phyloP scores from a whole-genome alignment of 2,797 vertebrate genomes.

The Hydrophis major region DNA sequence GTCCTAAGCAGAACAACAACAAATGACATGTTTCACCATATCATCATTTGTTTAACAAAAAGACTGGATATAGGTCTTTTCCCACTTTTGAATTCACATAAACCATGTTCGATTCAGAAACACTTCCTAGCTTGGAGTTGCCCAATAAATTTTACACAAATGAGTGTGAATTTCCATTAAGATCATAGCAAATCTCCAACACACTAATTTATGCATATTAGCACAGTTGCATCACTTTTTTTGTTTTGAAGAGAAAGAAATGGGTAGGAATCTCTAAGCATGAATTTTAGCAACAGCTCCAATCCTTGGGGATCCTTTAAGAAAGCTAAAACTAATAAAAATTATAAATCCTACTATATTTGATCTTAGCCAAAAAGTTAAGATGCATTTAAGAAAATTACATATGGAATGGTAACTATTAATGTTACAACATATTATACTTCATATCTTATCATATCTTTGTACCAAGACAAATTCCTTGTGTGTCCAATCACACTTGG shows the following conservation, averaged over 20 bases:
- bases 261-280: background rate
- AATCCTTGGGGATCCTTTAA: background rate
- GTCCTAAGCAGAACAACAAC: background rate
- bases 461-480: too few relatives aligned
- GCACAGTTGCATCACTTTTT: background rate
- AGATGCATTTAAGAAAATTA: background rate
- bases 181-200: background rate
- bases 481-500: too few relatives aligned
- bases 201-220: background rate
- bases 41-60: background rate
- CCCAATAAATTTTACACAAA: background rate
- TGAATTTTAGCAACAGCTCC: background rate
- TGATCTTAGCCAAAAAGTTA: background rate
- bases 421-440: background rate
- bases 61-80: background rate
- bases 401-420: background rate
- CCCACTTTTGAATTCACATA: background rate
- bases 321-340: background rate
- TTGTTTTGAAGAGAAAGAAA: background rate
- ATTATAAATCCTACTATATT: background rate
- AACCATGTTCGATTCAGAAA: background rate
- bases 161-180: background rate
- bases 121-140: background rate
- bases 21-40: background rate
- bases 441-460: background rate